phyloP scores from a whole-genome alignment of 1,140 invertebrate species.

The Drosophila aff. region DNA sequence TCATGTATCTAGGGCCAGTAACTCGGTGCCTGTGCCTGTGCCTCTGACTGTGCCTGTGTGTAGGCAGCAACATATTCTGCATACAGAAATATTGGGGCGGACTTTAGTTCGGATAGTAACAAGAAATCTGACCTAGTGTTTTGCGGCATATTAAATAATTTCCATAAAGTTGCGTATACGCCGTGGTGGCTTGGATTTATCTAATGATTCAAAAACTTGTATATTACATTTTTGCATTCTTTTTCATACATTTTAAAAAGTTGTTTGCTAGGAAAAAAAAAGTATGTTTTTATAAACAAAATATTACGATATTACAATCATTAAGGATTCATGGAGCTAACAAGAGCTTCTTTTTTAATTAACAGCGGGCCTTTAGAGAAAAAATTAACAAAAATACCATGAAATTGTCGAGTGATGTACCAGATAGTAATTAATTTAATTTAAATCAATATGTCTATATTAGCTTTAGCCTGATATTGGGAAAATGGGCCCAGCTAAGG shows the following conservation, averaged over 20 bases:
- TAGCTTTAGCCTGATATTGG: no score
- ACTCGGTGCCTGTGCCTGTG: constrained; percentile 18
- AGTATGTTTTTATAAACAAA: no score
- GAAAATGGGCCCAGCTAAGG: no score
- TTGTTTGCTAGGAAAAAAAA: no score
- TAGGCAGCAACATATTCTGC: constrained; percentile 43
- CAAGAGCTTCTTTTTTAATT: no score
- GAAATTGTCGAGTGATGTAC: background rate
- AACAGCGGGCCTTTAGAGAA: no score
- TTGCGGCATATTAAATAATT: background rate
- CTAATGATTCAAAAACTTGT: background rate
- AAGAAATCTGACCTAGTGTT: background rate
- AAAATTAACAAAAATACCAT: no score
- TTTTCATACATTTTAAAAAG: no score
- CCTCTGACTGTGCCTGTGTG: constrained; percentile 24
- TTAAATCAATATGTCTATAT: no score
- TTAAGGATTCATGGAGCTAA: no score
- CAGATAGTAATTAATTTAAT: background rate
- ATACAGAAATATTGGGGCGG: constrained; percentile 44
- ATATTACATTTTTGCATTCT: no score
- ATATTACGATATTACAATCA: no score
- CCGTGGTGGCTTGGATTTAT: background rate
- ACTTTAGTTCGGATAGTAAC: constrained; percentile 22
- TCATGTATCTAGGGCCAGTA: constrained; percentile 44
- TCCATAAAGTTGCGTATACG: background rate